Evolutionary conservation across 2,888 invertebrate genomes (phyloP), one percentile per base, ranked within the genome.

Genomic region (Mamestra brassicae): DNA sequence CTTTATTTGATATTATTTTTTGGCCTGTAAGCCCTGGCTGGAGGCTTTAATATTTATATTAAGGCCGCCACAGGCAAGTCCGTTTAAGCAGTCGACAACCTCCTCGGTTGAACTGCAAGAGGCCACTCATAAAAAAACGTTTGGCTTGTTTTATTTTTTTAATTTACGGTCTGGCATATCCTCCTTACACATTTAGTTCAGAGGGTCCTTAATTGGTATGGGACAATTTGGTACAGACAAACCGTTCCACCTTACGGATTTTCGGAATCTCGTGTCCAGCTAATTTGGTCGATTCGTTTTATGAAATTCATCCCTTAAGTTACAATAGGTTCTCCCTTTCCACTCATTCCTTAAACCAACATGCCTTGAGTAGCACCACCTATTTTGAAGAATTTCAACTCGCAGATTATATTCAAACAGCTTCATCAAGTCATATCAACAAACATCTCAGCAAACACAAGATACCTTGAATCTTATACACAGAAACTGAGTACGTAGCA

Each of bases 341-440:
- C 47, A 10, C 10, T 10, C n/a, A n/a, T n/a, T n/a, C n/a, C n/a
- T n/a, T n/a, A n/a, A n/a, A 2, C 4, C 4, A 52, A 60, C 26
- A 47, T 74, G 42, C 60, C 26, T 45, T 2, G 17, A 62, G 36
- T 5, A n/a, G 17, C 11, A 45, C 10, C 13, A 45, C 15, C 6
- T 66, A 60, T 60, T 67, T 47, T 34, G 34, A 38, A 54, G 38
- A 61, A 54, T 36, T 60, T 61, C 45, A n/a, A 34, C 38, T 54
- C 11, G 4, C 60, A 68, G 68, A 50, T 61, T 61, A 47, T 47
- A n/a, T n/a, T 52, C 15, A 61, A 68, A 54, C 54, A 34, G 47
- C n/a, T 47, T 60, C 36, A 54, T 38, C 13, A 54, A 64, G 36
- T 77, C n/a, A 60, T 60, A 58, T 47, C 3, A 63, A 55, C 52